Conservation (phyloP, 2,888 invertebrate genomes). For the Dusona sp. region DNA sequence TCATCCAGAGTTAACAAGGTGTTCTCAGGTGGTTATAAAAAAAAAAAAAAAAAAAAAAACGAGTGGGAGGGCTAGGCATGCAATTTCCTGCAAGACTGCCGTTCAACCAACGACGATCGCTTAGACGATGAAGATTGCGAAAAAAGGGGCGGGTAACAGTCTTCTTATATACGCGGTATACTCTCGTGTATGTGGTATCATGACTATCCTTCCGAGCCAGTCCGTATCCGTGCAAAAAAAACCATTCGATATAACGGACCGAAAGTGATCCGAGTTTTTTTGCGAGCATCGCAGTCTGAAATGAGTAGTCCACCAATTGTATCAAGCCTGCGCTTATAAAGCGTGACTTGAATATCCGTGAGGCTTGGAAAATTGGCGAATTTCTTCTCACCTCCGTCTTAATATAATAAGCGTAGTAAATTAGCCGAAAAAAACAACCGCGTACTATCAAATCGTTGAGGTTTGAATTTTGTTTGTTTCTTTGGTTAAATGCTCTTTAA, state of each 20-base stretch:
- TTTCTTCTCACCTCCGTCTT: conserved; percentile 19
- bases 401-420: neutral
- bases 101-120: conserved; percentile 40
- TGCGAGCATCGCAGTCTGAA: conserved; percentile 7
- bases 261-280: conserved; percentile 49
- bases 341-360: conserved; percentile 47
- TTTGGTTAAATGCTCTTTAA: neutral
- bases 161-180: neutral
- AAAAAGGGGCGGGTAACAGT: conserved; percentile 17
- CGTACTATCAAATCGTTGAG: neutral
- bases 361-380: conserved; percentile 5
- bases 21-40: conserved; percentile 52
- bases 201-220: neutral
- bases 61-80: conserved; percentile 13
- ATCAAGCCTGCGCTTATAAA: conserved; percentile 24
- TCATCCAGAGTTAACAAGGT: conserved; percentile 64
- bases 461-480: neutral
- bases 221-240: neutral
- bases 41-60: conserved; percentile 4
- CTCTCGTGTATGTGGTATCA: conserved; percentile 5
- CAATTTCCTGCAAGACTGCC: conserved; percentile 53
- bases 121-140: conserved; percentile 42
- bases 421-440: neutral
- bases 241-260: conserved; percentile 18
- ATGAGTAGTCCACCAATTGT: conserved; percentile 47